Conservation (phyloP, 2,797 vertebrate species). For the Diceros bicornis region DNA sequence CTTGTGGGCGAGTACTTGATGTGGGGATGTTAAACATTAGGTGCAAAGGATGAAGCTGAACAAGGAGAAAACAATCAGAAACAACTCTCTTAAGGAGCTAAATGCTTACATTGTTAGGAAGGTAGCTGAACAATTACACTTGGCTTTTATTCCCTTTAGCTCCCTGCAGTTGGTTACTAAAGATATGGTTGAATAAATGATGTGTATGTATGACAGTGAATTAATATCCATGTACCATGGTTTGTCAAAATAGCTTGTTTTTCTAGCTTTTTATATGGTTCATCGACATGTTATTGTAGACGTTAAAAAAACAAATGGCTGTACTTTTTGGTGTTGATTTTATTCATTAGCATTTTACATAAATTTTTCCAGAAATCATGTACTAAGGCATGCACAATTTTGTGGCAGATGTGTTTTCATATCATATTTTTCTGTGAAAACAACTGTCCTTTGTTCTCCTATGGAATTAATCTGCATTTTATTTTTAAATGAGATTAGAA, state of each 20-base stretch:
- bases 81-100: not conserved
- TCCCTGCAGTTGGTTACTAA: not conserved
- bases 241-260: not conserved
- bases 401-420: not conserved
- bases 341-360: not conserved
- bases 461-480: not conserved
- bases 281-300: not conserved
- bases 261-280: not conserved
- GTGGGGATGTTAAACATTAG: not conserved
- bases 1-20: not conserved
- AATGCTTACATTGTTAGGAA: not conserved
- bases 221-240: not conserved
- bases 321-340: not conserved
- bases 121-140: not conserved
- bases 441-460: not conserved
- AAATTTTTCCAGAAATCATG: not conserved
- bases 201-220: not conserved
- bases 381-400: not conserved
- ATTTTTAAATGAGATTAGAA: slow-evolving; percentile 53
- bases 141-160: not conserved
- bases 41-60: not conserved
- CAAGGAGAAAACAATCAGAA: not conserved
- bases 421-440: not conserved
- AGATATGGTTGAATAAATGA: not conserved
- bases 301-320: not conserved